phyloP scores from a whole-genome alignment of 2,888 invertebrate species.

The Synanthedon formicaeformis region DNA sequence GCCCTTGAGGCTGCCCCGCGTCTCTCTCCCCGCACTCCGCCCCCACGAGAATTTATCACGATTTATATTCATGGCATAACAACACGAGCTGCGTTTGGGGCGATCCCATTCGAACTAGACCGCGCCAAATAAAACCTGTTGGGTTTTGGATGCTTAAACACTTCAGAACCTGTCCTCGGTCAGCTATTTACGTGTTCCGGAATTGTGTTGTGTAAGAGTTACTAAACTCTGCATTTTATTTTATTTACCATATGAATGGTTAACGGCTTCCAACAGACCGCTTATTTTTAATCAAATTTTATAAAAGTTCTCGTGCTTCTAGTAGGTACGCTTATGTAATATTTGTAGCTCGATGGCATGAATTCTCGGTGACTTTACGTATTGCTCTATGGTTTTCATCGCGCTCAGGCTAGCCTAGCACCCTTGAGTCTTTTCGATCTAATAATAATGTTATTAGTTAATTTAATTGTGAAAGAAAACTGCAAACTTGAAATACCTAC shows the following conservation, averaged over 20 bases:
- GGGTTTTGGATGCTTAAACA: conserved; percentile 3
- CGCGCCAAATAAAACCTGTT: conserved; percentile 39
- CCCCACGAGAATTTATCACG: conserved; percentile 70
- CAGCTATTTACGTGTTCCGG: background rate
- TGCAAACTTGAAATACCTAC: too few relatives aligned
- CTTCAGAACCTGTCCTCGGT: conserved; percentile 1
- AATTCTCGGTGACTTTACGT: too few relatives aligned
- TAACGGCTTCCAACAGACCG: background rate
- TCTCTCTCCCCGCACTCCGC: conserved; percentile 23
- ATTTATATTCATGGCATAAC: conserved; percentile 73
- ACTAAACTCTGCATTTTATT: background rate
- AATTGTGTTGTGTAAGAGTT: background rate
- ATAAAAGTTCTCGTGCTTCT: too few relatives aligned
- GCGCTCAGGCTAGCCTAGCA: too few relatives aligned
- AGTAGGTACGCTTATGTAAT: too few relatives aligned
- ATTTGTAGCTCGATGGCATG: too few relatives aligned
- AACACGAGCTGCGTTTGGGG: conserved; percentile 63
- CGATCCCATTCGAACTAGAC: conserved; percentile 57
- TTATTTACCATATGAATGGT: background rate
- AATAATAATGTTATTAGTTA: too few relatives aligned
- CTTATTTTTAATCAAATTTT: too few relatives aligned
- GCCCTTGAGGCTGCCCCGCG: conserved; percentile 55
- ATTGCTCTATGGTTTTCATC: too few relatives aligned
- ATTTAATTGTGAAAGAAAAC: too few relatives aligned
- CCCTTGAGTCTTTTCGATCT: too few relatives aligned